Evolutionary conservation across 2,888 invertebrate species (phyloP), one percentile per base, ranked within the genome.

Genomic region (Colostygia pectinataria): DNA sequence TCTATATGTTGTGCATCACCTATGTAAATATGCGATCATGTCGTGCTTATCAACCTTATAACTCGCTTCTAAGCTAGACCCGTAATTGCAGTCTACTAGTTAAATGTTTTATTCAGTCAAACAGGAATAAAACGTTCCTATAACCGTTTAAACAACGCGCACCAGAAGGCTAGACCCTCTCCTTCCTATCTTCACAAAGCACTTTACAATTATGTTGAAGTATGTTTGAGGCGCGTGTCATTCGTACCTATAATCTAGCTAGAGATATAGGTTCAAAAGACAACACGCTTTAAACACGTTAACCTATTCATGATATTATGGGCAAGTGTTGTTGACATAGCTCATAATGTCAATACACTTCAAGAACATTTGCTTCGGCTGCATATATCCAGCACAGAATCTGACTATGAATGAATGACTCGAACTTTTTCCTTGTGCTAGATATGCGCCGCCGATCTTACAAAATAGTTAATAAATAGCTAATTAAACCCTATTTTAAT

Each of bases 401-500:
- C 33, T 53, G 40, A 57, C 52, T 53, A 53, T 51, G 38, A 48
- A 20, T 18, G 2, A 50, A 56, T 46, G 53, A 53, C 49, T 36
- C 44, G 49, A 45, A 51, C 37, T 37, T 44, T 42, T 49, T 48
- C 53, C 54, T 24, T 40, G 61, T 65, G 68, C 70, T 66, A 65
- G 59, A 65, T 65, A 68, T 62, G 68, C 58, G 54, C 56, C 51
- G 59, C 66, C 66, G 61, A 61, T 59, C 68, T 67, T 65, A 73
- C 61, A 63, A 74, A 66, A 77, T 74, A 82, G 75, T 77, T 72
- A 83, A 83, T 83, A 83, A 83, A 83, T 78, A 83, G 68, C 76
- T 83, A 83, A 77, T 83, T 83, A 77, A 80, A 71, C 77, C 74
- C 78, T 82, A 83, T 78, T 73, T 79, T 73, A 76, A 80, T 74